Base-by-base conservation (phyloP, 2,797 vertebrate species). In the Atherinosoma microstoma region DNA sequence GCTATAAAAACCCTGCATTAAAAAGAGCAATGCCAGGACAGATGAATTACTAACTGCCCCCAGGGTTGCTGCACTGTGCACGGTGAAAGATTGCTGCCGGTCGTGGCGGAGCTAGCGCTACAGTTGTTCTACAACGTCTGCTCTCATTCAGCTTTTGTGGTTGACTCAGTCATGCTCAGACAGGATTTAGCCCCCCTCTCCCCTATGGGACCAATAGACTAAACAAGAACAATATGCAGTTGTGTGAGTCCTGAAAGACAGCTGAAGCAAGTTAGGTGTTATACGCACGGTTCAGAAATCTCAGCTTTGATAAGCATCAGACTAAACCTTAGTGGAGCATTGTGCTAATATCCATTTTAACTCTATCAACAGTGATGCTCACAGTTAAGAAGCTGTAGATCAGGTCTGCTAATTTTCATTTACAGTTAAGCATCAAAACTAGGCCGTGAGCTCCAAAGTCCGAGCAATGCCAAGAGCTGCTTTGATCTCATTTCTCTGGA, bases 1-100 rank as follows among this genome's bases (percentile, higher is more conserved):
- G 84, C 84, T 68, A 76, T 94, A 91, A 94, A 91, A 91, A 64
- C 2, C 51, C 24, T 35, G 64, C 69, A 83, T 87, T 86, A 78
- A 85, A 85, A 79, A 67, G 49, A 75, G 73, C 70, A 75, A 85
- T 80, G 80, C 72, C 76, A 84, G 42, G 42, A 75, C 56, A 63
- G 78, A 82, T 75, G 78, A 71, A 77, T 85, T 80, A 86, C 78
- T 85, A 79, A 83, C 65, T 67, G 75, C 73, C 85, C 76, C 61
- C 1, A 6, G 85, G 80, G 76, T 60, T 42, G 64, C 53, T 69
- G 65, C 45, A 6, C 56, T 58, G 58, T 30, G 70, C 83, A 67
- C 3, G 20, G 62, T 36, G 60, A 47, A 57, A 67, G 51, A 79
- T 74, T 59, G 73, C 58, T 58, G 64, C 73, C 32, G 6, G 67